phyloP scores from a whole-genome alignment of 37 sponge, comb jelly and placozoan species.

The Sycon ciliatum region DNA sequence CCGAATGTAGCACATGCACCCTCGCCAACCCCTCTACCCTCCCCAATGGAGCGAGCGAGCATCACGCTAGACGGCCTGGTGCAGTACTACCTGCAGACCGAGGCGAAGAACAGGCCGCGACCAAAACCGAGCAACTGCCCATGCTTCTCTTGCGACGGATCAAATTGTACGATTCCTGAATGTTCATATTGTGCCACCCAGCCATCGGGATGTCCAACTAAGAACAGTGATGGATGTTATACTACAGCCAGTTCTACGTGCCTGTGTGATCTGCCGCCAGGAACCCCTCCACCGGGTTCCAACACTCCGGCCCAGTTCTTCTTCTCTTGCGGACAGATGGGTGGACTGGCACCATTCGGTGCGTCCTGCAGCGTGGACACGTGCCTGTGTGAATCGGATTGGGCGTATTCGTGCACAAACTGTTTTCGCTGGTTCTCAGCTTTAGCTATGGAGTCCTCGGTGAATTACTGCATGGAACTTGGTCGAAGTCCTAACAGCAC shows the following conservation, averaged over 20 bases:
- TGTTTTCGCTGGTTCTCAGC: constrained; percentile 48
- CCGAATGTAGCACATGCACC: too few species aligned
- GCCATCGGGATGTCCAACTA: background rate
- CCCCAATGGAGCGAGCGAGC: constrained; percentile 12
- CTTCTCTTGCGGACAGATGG: constrained; percentile 44
- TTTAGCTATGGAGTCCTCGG: constrained; percentile 29
- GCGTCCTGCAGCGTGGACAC: background rate
- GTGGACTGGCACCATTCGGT: background rate
- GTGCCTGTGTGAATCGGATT: constrained; percentile 10
- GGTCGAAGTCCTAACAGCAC: constrained; percentile 1
- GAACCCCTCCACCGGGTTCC: background rate
- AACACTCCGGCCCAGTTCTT: constrained; percentile 13
- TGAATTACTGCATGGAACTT: constrained; percentile 38
- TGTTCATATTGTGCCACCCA: too few species aligned
- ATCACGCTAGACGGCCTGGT: constrained; percentile 26
- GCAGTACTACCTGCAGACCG: constrained; percentile 31
- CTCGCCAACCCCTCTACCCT: background rate
- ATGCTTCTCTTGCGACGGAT: background rate
- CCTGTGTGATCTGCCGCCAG: background rate
- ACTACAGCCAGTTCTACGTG: background rate
- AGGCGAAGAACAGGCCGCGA: background rate
- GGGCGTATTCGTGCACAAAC: constrained; percentile 13
- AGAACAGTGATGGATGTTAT: background rate
- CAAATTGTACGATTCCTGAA: background rate
- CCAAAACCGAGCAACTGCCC: background rate